Evolutionary conservation across 2,888 invertebrate species (phyloP), one percentile per base, ranked within the genome.

Genomic region (Steinernema scapterisci): DNA sequence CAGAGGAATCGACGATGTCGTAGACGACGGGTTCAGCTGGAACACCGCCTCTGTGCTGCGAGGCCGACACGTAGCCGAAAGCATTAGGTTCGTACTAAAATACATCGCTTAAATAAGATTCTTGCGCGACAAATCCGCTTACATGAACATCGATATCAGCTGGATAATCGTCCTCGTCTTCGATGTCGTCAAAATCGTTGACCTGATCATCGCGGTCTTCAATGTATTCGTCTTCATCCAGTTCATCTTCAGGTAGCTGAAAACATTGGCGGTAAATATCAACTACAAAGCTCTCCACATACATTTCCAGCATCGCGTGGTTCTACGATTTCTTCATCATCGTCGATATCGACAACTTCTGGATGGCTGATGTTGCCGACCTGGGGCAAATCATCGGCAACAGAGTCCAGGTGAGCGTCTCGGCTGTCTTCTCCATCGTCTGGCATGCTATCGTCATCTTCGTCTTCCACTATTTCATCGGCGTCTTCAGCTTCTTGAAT

Each of bases 161-260:
- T 11, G 25, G 63, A 13, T 63, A 25, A 16, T 63, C 63, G 23
- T 63, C 63, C 16, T 27, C 63, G 13, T 31, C 63, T 31, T 63
- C 63, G 11, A 52, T 52, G 9, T 63, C 63, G 31, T 63, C 63
- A 2, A 31, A 25, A 3, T 63, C 63, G 11, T 25, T 13, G 3
- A 25, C n/a, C 6, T n/a, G 27, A 31, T 63, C 63, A 3, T 31
- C 25, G 7, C 63, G 27, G 3, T 27, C 31, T 6, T 63, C 31
- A 3, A 31, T 31, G 19, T 31, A 63, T 1, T 38, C 38, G 38
- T 63, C 63, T 13, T 63, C 63, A 25, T 63, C 63, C 2, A 63
- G 63, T 25, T 63, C 63, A 63, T 63, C 63, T 11, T 63, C 63
- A n/a, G 63, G 63, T n/a, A 63, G 27, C 63, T 63, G n/a, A 63